Percentiles rank a stretch among this genome's conserved stretches.
Conservation (phyloP, 2,113 vertebrate genomes). For the Leucosticte australis region DNA sequence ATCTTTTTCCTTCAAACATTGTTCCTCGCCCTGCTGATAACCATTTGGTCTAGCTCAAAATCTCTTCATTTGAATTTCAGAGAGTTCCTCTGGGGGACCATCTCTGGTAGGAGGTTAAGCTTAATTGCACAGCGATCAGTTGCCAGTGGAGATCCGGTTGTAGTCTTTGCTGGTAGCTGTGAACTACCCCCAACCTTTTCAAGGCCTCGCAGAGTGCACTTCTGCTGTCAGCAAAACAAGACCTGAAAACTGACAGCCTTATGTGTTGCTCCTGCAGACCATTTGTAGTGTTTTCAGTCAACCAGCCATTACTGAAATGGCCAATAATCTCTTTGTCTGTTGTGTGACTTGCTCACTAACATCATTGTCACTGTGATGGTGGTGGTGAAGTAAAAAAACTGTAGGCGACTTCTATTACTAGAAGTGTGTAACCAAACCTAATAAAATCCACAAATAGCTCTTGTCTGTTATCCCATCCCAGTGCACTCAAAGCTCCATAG, state of each 20-base stretch:
- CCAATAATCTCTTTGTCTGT: not conserved
- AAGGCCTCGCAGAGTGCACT: not conserved
- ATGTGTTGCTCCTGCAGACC: not conserved
- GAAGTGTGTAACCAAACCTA: not conserved
- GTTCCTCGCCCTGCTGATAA: constrained; percentile 60
- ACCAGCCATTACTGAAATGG: not conserved
- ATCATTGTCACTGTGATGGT: not conserved
- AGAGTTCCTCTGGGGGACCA: constrained; percentile 7
- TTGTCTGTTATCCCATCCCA: not conserved
- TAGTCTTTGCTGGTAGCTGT: not conserved
- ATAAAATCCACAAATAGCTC: not conserved
- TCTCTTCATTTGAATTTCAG: constrained; percentile 63
- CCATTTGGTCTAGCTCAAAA: constrained; percentile 59
- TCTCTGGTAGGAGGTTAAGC: constrained; percentile 58
- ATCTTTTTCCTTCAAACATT: constrained; percentile 11
- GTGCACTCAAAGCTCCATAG: not conserved
- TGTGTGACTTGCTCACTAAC: not conserved
- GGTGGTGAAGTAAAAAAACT: not conserved
- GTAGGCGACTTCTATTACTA: not conserved
- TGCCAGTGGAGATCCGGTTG: not conserved
- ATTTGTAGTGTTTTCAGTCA: not conserved
- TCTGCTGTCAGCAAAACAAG: not conserved
- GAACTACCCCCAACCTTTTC: not conserved
- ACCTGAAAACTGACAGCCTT: not conserved
- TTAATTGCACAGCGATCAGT: constrained; percentile 50